Percentiles rank a stretch among this genome's conserved stretches.
These are phyloP conservation scores for Aldrovandia affinis DNA, from an alignment of 2,797 vertebrate genomes.

Conservation along the genomic window DNA sequence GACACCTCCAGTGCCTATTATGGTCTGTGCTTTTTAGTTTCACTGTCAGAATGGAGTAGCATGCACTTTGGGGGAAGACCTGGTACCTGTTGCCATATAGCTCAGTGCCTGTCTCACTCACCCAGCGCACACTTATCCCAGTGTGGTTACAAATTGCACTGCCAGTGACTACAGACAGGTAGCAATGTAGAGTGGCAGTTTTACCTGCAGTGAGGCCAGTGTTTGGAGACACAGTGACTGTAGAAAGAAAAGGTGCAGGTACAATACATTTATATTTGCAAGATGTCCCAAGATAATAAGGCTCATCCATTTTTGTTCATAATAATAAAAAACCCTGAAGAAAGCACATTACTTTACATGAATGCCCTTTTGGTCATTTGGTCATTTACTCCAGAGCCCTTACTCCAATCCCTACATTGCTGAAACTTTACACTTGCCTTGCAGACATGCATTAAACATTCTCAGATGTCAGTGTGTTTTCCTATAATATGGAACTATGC, in stretches of 20 bases:
- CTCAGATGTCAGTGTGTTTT: background rate
- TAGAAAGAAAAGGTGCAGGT: conserved; percentile 21
- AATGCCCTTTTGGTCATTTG: background rate
- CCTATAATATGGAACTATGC: background rate
- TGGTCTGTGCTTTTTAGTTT: conserved; percentile 56
- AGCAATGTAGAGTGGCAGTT: conserved; percentile 49
- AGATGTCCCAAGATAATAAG: background rate
- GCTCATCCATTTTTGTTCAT: background rate
- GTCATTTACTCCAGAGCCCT: background rate
- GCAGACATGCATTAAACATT: background rate
- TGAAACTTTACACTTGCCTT: background rate
- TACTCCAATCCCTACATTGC: too few relatives aligned
- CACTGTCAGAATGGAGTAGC: conserved; percentile 53
- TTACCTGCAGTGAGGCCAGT: accelerated
- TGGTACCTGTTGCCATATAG: conserved; percentile 51
- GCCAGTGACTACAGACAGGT: conserved; percentile 42
- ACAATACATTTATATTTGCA: background rate
- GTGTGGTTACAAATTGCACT: background rate
- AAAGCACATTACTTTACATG: background rate
- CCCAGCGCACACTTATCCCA: conserved; percentile 51
- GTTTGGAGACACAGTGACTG: conserved; percentile 42
- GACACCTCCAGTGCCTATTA: conserved; percentile 61
- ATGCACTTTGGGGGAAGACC: background rate
- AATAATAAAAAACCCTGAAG: background rate
- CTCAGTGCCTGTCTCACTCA: conserved; percentile 38